Percentiles rank a stretch among this genome's conserved stretches.
Conservation (phyloP, 2,888 invertebrate species). For the Orchesella flavescens region DNA sequence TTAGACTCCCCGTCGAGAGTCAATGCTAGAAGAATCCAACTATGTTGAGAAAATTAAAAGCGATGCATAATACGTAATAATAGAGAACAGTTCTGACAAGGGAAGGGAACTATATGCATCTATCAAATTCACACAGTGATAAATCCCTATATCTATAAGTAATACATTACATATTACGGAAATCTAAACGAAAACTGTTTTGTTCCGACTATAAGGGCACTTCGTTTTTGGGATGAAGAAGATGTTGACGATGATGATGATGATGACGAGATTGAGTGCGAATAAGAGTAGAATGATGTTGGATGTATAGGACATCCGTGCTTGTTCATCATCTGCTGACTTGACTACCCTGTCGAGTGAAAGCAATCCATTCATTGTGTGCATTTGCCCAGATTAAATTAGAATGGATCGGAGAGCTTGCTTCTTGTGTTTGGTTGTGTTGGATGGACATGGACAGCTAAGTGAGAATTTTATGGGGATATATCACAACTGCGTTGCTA, state of each 20-base stretch:
- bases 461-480: neutral
- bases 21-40: conserved; percentile 34
- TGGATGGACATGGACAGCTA: neutral
- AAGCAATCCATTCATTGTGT: conserved; percentile 64
- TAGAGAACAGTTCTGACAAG: conserved; percentile 13
- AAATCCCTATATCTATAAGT: neutral
- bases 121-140: conserved; percentile 4
- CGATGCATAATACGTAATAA: conserved; percentile 45
- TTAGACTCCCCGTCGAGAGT: conserved; percentile 55
- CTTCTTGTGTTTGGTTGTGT: neutral
- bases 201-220: neutral
- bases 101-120: neutral
- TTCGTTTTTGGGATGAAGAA: conserved; percentile 7
- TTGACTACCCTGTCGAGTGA: conserved; percentile 53
- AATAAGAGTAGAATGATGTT: neutral
- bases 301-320: neutral
- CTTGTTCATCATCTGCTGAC: conserved; percentile 56
- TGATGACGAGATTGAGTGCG: conserved; percentile 49
- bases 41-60: conserved; percentile 56
- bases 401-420: conserved; percentile 52
- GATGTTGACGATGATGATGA: conserved; percentile 33
- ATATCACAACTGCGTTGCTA: neutral
- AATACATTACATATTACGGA: neutral
- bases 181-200: neutral
- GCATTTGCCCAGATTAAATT: conserved; percentile 60